Conservation (phyloP, 2,888 invertebrate genomes). For the Zele albiditarsus region DNA sequence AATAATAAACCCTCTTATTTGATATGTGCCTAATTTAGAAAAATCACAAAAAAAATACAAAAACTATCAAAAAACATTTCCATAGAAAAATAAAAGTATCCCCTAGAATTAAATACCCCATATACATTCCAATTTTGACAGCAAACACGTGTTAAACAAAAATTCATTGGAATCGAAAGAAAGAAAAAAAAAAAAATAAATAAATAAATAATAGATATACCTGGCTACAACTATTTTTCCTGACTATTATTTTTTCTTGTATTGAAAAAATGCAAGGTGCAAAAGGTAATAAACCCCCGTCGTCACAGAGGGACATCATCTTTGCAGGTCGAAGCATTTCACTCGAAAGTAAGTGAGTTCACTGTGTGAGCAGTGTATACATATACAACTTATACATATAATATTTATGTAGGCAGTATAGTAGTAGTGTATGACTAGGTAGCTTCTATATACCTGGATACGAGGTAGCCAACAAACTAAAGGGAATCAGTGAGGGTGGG, state of each 20-base stretch:
- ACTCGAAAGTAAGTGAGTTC: slow-evolving; percentile 22
- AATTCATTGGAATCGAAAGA: background rate
- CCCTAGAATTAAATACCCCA: background rate
- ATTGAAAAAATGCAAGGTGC: slow-evolving; percentile 18
- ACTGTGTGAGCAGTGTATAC: background rate
- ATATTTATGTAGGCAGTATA: background rate
- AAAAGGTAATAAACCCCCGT: slow-evolving; percentile 29
- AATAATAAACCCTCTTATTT: background rate
- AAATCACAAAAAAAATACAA: background rate
- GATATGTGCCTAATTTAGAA: background rate
- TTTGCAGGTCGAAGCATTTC: background rate
- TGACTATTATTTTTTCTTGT: background rate
- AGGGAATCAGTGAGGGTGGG: slow-evolving; percentile 34
- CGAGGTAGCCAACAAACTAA: slow-evolving; percentile 36
- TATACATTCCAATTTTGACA: slow-evolving; percentile 8
- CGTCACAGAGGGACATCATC: slow-evolving; percentile 5
- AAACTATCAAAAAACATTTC: background rate
- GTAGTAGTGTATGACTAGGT: slow-evolving; percentile 18
- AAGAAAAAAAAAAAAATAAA: no score
- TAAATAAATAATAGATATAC: no score
- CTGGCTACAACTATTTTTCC: background rate
- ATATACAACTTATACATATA: background rate
- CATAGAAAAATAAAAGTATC: background rate
- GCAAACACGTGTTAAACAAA: slow-evolving; percentile 1
- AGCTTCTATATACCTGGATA: slow-evolving; percentile 35